Base-by-base conservation (phyloP, 2,888 invertebrate species). In the Drosophila neonasuta region DNA sequence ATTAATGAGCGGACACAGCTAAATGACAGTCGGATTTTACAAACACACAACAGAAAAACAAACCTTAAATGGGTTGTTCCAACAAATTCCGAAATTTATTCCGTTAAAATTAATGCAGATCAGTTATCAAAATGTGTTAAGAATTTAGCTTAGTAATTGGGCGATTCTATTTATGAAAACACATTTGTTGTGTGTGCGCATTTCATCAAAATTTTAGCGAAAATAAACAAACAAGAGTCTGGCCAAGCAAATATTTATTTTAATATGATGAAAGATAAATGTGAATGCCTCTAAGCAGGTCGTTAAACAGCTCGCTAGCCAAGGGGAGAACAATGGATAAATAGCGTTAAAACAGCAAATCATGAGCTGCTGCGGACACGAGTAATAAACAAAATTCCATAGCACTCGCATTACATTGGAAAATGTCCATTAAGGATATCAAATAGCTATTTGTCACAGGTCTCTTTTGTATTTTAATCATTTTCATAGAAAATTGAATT, bases 21-120 rank as follows among this genome's bases (percentile, higher is more conserved):
- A 32, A 63, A 72, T 72, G 73, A 74, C 77, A 72, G 56, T 54
- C 77, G 52, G 15, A 77, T 76, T 73, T 71, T 41, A 32, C 50
- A 51, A 76, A 73, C 54, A 65, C 42, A 52, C 45, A 36, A 56
- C 24, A 56, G 13, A 54, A 52, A 48, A 56, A 56, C 15, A 36
- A 34, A 46, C 11, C 41, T 17, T 24, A 54, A 29, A 4, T 56
- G 36, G 24, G 15, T 29, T 34, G 29, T 46, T 15, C 8, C 17
- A 5, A 13, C 5, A 55, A 32, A 55, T 32, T 24, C 17, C 30
- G n/a, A 10, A 42, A 17, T 5, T 3, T 29, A 36, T 36, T 36
- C n/a, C 34, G n/a, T 36, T 36, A 9, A 3, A 32, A 32, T 32
- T 32, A 32, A 10, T 10, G 32, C 10, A 36, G n/a, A n/a, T 36